Evolutionary conservation across 2,113 vertebrate species (phyloP).

Genomic region (Psammodynastes pulverulentus): DNA sequence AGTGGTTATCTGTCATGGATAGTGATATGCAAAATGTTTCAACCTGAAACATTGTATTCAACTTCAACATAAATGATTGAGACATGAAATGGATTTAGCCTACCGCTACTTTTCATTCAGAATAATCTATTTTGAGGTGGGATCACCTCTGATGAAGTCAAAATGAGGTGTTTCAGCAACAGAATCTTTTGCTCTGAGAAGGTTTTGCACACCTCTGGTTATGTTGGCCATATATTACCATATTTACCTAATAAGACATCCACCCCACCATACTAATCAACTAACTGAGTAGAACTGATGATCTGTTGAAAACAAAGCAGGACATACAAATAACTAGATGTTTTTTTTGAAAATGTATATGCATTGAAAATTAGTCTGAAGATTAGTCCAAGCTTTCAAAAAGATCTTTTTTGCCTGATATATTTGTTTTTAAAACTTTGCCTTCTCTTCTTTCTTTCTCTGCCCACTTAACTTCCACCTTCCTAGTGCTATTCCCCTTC

Average conservation of each 20-base stretch:
- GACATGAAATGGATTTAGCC: background rate
- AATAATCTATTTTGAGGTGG: background rate
- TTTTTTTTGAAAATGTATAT: background rate
- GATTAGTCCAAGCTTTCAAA: background rate
- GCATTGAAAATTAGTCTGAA: background rate
- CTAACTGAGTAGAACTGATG: background rate
- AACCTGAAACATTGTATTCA: background rate
- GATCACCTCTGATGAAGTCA: background rate
- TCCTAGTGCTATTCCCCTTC: background rate
- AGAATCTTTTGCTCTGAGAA: background rate
- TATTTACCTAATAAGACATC: background rate
- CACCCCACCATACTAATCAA: background rate
- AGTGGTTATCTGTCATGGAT: background rate
- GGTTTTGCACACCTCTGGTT: background rate
- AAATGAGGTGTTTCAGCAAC: background rate
- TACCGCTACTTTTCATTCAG: background rate
- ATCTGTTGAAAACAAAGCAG: background rate
- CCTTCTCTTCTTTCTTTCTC: background rate
- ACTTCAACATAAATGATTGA: background rate
- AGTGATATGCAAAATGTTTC: background rate
- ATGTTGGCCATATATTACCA: background rate
- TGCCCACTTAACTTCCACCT: background rate
- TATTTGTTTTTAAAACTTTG: background rate
- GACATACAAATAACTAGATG: background rate
- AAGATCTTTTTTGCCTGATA: background rate